phyloP scores from a whole-genome alignment of 64 coral and sea anemone genomes.

The Montipora capricornis region DNA sequence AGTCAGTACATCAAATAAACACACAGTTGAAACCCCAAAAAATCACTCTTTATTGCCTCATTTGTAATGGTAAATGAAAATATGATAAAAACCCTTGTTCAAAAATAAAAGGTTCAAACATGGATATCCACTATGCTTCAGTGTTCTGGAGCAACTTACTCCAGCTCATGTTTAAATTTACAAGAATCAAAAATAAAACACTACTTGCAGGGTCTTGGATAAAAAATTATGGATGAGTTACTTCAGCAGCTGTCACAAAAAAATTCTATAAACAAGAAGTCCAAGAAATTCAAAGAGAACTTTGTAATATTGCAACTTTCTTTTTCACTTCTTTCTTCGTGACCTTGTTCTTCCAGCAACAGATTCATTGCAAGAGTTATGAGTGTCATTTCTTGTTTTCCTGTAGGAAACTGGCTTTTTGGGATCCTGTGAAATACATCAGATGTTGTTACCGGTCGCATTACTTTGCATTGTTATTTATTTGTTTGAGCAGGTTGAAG shows the following conservation, averaged over 20 bases:
- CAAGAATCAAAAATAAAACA: no score
- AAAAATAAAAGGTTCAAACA: not conserved
- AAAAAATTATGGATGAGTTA: not conserved
- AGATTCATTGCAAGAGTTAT: constrained; percentile 37
- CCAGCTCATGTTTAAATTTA: no score
- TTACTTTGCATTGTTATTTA: no score
- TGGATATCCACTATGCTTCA: no score
- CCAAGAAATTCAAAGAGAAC: not conserved
- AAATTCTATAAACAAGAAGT: not conserved
- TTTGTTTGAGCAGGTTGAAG: no score
- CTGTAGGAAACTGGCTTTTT: constrained; percentile 14
- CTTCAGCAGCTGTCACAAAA: not conserved
- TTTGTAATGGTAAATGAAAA: not conserved
- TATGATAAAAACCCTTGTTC: not conserved
- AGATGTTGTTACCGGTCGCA: not conserved
- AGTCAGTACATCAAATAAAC: no score
- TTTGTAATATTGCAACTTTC: not conserved
- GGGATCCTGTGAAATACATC: constrained; percentile 40
- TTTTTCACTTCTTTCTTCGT: constrained; percentile 34
- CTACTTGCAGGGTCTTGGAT: not conserved
- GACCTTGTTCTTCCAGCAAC: constrained; percentile 56
- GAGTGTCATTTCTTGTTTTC: not conserved
- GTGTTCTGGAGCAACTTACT: no score
- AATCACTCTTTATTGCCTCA: not conserved
- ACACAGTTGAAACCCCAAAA: no score